These are phyloP conservation scores for Epinephelus lanceolatus DNA, from an alignment of 2,113 vertebrate genomes.

Conservation along the genomic window DNA sequence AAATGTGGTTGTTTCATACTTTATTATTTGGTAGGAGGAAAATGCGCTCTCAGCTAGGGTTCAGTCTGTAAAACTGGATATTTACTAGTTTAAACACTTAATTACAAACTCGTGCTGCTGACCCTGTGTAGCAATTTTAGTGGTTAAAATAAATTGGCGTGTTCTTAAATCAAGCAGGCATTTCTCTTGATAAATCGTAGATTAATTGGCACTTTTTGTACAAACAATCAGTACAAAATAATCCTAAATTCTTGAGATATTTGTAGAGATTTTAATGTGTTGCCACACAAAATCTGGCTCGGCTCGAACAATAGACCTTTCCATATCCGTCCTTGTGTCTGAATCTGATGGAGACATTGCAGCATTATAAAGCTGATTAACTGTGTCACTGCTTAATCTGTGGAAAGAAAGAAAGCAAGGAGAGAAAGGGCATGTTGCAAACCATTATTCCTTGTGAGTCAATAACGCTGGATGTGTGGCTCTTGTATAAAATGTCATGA, in stretches of 20 bases:
- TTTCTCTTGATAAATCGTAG: background rate
- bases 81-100: background rate
- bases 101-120: background rate
- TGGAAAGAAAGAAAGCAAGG: background rate
- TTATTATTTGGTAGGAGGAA: background rate
- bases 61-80: background rate
- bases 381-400: constrained; percentile 26
- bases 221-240: background rate
- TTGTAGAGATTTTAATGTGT: constrained; percentile 48
- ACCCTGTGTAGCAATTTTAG: background rate
- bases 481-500: background rate
- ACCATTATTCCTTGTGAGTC: constrained; percentile 2
- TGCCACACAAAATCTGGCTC: constrained; percentile 39
- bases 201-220: background rate
- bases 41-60: background rate
- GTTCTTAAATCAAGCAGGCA: background rate
- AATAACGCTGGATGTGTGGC: background rate
- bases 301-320: constrained; percentile 23
- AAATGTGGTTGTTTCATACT: constrained; percentile 9
- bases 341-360: constrained; percentile 37
- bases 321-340: constrained; percentile 6
- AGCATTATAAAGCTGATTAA: constrained; percentile 69
- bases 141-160: background rate
- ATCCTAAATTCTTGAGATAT: constrained; percentile 48
- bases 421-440: constrained; percentile 37